These are phyloP conservation scores for Marcusenius ussheri DNA, from an alignment of 2,113 vertebrate genomes.

Conservation along the genomic window DNA sequence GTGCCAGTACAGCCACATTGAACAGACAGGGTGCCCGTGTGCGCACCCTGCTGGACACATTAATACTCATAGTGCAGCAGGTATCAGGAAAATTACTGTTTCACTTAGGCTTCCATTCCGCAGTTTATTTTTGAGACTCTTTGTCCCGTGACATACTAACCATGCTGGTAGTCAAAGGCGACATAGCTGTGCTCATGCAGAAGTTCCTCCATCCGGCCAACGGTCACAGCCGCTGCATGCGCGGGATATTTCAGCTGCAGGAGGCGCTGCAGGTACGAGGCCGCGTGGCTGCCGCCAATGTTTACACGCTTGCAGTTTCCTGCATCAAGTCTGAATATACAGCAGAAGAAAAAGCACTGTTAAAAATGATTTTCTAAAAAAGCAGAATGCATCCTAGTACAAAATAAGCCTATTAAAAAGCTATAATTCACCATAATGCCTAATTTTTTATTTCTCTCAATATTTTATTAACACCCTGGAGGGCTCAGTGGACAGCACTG, in stretches of 20 bases:
- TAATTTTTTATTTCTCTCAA: background rate
- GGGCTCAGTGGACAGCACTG: background rate
- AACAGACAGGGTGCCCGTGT: background rate
- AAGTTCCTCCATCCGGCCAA: constrained; percentile 93
- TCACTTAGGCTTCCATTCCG: background rate
- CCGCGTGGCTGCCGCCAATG: constrained; percentile 81
- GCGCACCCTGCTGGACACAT: background rate
- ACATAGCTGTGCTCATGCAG: constrained; percentile 88
- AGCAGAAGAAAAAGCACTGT: background rate
- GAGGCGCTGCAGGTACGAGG: constrained; percentile 85
- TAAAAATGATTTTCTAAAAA: background rate
- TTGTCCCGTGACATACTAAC: constrained; percentile 45
- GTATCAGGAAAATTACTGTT: background rate
- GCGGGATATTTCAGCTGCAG: constrained; percentile 94
- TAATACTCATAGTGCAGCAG: background rate
- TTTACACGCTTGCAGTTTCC: constrained; percentile 88
- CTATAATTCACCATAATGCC: background rate
- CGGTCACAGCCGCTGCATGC: constrained; percentile 79
- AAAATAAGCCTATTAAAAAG: background rate
- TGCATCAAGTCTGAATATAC: constrained; percentile 73
- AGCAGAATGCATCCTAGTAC: background rate
- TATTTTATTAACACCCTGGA: background rate
- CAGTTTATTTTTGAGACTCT: background rate
- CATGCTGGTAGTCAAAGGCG: constrained; percentile 79
- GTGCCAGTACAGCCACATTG: background rate